A percentile compares a stretch with the other conserved stretches of the same genome.
phyloP scores from a whole-genome alignment of 2,797 vertebrate species.

The Serranus cabrilla region DNA sequence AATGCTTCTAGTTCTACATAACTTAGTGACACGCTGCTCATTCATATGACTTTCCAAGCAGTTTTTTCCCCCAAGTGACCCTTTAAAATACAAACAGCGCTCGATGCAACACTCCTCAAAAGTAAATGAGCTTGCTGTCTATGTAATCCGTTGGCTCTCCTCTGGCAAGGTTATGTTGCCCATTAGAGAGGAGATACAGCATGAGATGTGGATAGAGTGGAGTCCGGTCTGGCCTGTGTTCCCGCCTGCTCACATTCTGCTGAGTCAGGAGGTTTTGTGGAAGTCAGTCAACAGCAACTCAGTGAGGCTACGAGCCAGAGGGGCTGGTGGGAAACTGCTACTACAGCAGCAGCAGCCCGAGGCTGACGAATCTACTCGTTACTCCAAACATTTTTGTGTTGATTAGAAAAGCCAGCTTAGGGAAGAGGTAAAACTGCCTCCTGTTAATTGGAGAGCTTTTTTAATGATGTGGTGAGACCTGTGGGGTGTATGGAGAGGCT shows the following conservation, averaged over 20 bases:
- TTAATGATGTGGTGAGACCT: background rate
- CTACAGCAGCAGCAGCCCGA: constrained; percentile 18
- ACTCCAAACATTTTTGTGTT: constrained; percentile 47
- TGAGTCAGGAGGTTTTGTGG: constrained; percentile 79
- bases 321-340: constrained; percentile 65
- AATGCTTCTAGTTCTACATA: background rate
- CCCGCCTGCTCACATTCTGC: constrained; percentile 72
- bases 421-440: constrained; percentile 34
- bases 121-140: constrained; percentile 27
- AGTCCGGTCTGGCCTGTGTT: constrained; percentile 46
- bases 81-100: background rate
- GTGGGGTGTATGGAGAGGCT: constrained; percentile 6
- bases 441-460: constrained; percentile 29
- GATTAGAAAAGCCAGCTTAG: constrained; percentile 45
- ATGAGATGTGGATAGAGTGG: constrained; percentile 52
- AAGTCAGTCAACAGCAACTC: constrained; percentile 72
- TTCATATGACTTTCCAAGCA: constrained; percentile 16
- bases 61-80: background rate
- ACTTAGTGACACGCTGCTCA: constrained; percentile 2
- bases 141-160: constrained; percentile 40
- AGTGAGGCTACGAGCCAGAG: constrained; percentile 62
- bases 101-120: constrained; percentile 30
- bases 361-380: constrained; percentile 39
- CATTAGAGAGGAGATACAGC: constrained; percentile 48
- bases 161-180: constrained; percentile 51